phyloP scores from a whole-genome alignment of 2,797 vertebrate species.

The Clarias laeviceps region DNA sequence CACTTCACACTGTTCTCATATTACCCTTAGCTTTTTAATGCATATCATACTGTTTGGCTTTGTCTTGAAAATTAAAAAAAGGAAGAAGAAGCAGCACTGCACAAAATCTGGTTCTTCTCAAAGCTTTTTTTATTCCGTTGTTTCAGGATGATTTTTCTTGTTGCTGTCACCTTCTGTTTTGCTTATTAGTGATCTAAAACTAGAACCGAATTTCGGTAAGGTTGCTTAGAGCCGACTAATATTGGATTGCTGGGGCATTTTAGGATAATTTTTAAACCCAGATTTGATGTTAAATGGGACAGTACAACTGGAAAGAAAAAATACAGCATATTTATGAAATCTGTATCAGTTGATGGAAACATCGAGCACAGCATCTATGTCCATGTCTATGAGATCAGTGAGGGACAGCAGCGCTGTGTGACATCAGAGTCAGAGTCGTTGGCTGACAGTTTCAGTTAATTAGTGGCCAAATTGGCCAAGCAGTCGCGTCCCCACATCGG shows the following conservation, averaged over 20 bases:
- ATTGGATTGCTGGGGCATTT: not conserved
- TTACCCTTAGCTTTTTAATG: not conserved
- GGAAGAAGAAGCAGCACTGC: not conserved
- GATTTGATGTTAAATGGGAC: not conserved
- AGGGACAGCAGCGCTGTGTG: slow-evolving; percentile 42
- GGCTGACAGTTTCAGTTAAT: slow-evolving; percentile 59
- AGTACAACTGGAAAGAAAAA: not conserved
- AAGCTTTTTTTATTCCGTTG: not conserved
- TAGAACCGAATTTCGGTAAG: not conserved
- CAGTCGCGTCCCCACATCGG: slow-evolving; percentile 47
- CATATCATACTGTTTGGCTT: not conserved
- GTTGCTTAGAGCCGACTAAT: not conserved
- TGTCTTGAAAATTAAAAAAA: not conserved
- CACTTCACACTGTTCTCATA: not conserved
- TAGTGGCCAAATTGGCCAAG: slow-evolving; percentile 74
- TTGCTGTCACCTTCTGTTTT: not conserved
- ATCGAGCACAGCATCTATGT: slow-evolving; percentile 13
- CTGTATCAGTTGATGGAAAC: slow-evolving; percentile 17
- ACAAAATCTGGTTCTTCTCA: not conserved
- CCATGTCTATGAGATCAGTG: slow-evolving; percentile 29
- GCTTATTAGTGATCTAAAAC: slow-evolving; percentile 4
- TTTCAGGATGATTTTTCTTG: not conserved
- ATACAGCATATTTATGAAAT: not conserved
- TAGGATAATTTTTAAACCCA: not conserved
- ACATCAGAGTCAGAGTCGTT: slow-evolving; percentile 54